Evolutionary conservation across 2,888 invertebrate species (phyloP), one percentile per base, ranked within the genome.

Genomic region (Tipula confusa): DNA sequence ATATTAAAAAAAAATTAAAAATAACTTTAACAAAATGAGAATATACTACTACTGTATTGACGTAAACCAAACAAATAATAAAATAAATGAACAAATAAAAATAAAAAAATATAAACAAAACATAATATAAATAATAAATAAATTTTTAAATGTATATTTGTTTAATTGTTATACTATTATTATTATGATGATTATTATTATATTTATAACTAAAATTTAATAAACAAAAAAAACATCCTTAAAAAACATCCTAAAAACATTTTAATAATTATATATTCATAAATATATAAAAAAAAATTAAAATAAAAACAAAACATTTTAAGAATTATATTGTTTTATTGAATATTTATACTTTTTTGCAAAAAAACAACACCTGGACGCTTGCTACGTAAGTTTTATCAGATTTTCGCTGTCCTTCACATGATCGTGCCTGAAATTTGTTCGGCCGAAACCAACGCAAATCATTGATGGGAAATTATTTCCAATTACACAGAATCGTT

Each of bases 291-390:
- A 38, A 11, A 38, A 64, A 24, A 64, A 24, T 7, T 64, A 9
- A 64, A 64, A 64, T 64, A 64, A 64, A 64, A 64, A 64, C 64
- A 64, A 64, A 64, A 64, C 64, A 64, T 64, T 64, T 64, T 64
- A 64, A 64, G 24, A 24, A 64, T 24, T 24, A 9, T 7, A 2
- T 64, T 24, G 24, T 64, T 24, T 64, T 64, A 64, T 64, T 64
- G 18, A 43, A 4, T 36, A 36, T 2, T 36, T n/a, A n/a, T n/a
- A n/a, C n/a, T n/a, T n/a, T n/a, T n/a, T n/a, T n/a, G n/a, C n/a
- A n/a, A n/a, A n/a, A n/a, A n/a, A n/a, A n/a, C n/a, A n/a, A n/a
- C n/a, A n/a, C n/a, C n/a, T n/a, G n/a, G n/a, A n/a, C n/a, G n/a
- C n/a, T n/a, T n/a, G n/a, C n/a, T n/a, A n/a, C n/a, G n/a, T n/a